These are phyloP conservation scores for Enteromius radiatus DNA, from an alignment of 2,797 vertebrate species.

Conservation along the genomic window DNA sequence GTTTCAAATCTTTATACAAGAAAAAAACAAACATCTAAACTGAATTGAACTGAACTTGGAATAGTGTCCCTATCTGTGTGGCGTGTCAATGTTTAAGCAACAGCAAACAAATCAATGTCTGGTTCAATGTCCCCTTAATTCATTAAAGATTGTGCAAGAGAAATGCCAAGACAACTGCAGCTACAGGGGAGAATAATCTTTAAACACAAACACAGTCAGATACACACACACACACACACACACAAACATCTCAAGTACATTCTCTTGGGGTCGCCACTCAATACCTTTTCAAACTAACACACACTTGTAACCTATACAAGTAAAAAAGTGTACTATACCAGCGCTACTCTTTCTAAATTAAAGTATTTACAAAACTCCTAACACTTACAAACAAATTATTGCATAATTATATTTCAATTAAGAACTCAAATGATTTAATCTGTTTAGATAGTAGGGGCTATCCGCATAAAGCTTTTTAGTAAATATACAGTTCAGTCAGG, in stretches of 20 bases:
- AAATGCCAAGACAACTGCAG: constrained; percentile 16
- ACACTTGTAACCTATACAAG: not conserved
- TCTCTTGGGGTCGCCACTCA: not conserved
- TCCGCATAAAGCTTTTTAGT: not conserved
- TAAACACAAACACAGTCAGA: constrained; percentile 24
- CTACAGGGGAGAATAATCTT: constrained; percentile 20
- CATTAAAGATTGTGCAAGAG: constrained; percentile 28
- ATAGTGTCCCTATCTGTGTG: constrained; percentile 17
- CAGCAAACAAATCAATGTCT: constrained; percentile 41
- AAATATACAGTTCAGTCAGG: not conserved
- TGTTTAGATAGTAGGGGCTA: not conserved
- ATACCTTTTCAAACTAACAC: constrained; percentile 3
- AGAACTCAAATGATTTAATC: not conserved
- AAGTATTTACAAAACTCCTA: not conserved
- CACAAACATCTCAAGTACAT: not conserved
- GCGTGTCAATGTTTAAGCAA: constrained; percentile 17
- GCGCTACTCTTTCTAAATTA: not conserved
- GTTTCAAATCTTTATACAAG: constrained; percentile 15
- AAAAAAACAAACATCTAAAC: constrained; percentile 8
- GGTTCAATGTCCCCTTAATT: constrained; percentile 42
- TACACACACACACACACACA: constrained; percentile 1
- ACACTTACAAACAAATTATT: not conserved
- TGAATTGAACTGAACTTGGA: constrained; percentile 9
- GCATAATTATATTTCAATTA: not conserved
- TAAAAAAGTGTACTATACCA: not conserved